A percentile compares a stretch with the other conserved stretches of the same genome.
phyloP scores from a whole-genome alignment of 2,797 vertebrate genomes.

The Dromococcyx pavoninus region DNA sequence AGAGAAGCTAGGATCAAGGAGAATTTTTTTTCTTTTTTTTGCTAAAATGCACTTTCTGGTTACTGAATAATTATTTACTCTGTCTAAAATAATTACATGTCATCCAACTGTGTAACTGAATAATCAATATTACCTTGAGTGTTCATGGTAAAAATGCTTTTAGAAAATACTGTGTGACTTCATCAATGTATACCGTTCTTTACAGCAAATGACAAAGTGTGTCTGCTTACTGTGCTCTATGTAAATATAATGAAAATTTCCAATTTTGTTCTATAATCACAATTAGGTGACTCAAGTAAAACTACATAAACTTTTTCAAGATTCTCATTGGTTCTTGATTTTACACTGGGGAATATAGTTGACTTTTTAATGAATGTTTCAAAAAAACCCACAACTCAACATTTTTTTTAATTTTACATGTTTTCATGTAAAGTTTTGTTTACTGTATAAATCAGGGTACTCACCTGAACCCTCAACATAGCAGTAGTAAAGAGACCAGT shows the following conservation, averaged over 20 bases:
- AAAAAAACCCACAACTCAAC: too few relatives aligned
- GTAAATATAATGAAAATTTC: neutral
- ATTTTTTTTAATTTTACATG: neutral
- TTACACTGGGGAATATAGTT: neutral
- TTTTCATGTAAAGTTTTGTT: neutral
- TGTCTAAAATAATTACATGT: rapidly evolving
- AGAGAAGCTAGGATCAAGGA: neutral
- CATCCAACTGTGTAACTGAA: neutral
- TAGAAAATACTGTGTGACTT: rapidly evolving
- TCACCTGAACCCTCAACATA: neutral
- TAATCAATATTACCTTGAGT: neutral
- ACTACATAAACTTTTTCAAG: neutral
- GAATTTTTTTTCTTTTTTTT: neutral
- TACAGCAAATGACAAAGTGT: neutral
- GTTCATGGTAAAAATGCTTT: neutral
- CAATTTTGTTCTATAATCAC: neutral
- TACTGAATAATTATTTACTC: neutral
- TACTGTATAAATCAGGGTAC: neutral
- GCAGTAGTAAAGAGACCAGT: neutral
- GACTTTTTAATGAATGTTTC: neutral
- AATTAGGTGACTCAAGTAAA: neutral
- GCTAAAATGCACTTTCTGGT: neutral
- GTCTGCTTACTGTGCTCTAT: neutral
- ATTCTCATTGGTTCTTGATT: neutral
- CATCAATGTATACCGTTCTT: neutral